Base-by-base conservation (phyloP, 2,888 invertebrate species). In the Drosophila gaucha region DNA sequence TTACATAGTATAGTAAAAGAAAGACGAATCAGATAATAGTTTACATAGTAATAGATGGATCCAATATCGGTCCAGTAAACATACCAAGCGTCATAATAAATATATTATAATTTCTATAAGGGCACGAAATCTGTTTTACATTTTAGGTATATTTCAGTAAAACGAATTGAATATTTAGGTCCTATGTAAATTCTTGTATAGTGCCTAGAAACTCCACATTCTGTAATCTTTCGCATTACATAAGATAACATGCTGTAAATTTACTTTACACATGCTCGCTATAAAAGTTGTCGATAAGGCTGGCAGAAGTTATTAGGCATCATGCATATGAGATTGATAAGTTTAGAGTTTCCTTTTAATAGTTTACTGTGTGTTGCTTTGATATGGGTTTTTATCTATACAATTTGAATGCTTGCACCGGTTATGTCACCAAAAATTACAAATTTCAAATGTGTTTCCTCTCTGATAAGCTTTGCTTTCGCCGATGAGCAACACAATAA, bases 341-440 rank as follows among this genome's bases (percentile, higher is more conserved):
- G 26, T 44, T 49, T 28, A 24, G 24, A 51, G 51, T 31, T 39
- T 63, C 36, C 28, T 52, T 39, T 71, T 43, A 43, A 24, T 35
- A 31, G 38, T 30, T 26, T 14, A 26, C 3, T 30, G 22, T n/a
- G 18, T 47, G 41, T 43, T 41, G 24, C 1, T 18, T 2, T 6
- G 41, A 52, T 56, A 59, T 20, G 20, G 24, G 10, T 14, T 26
- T 28, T 59, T 74, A 78, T 74, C 74, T 68, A 36, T 63, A 9
- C 69, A 74, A 78, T 78, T 62, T 78, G 35, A 65, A 72, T 73
- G 43, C 22, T 44, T 24, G 24, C 24, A 38, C 2, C 38, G 54
- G 1, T n/a, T 33, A 28, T 65, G 55, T 59, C 28, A 28, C 3
- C 10, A 43, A 24, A 46, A 24, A 44, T 56, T 65, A 26, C 56